Percentiles rank a stretch among this genome's conserved stretches.
Evolutionary conservation across 2,113 vertebrate species (phyloP).

Genomic region (Litocranius walleri): DNA sequence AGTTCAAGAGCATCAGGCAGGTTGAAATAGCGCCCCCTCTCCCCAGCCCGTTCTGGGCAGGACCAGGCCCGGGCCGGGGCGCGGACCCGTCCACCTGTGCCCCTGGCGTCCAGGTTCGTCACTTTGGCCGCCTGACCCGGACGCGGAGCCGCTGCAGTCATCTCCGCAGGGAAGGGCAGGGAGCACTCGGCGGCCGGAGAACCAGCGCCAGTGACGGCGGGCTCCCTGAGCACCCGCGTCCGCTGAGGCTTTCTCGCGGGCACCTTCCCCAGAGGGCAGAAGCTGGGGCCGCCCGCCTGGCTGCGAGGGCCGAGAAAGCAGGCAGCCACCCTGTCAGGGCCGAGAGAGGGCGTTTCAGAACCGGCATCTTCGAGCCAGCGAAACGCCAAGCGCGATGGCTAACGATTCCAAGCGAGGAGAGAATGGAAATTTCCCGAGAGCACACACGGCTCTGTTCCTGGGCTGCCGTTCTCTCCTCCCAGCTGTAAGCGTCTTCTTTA

Average conservation of each 20-base stretch:
- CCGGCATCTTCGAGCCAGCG: neutral
- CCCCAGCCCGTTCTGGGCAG: neutral
- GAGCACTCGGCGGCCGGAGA: rapidly evolving
- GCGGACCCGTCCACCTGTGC: rapidly evolving
- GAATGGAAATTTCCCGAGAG: neutral
- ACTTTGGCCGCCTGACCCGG: rapidly evolving
- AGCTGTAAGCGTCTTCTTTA: too few relatives aligned
- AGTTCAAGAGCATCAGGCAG: rapidly evolving
- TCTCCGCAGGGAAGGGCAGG: neutral
- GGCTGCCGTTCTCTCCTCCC: too few relatives aligned
- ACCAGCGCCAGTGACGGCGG: rapidly evolving
- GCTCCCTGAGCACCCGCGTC: neutral
- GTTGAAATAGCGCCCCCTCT: neutral
- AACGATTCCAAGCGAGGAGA: neutral
- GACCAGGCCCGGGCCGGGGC: neutral
- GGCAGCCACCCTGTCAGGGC: neutral
- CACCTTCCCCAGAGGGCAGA: neutral
- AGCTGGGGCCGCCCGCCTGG: neutral
- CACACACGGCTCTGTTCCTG: rapidly evolving
- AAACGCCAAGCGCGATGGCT: rapidly evolving
- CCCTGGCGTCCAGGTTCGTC: neutral
- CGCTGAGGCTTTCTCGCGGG: rapidly evolving
- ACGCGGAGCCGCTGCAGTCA: rapidly evolving
- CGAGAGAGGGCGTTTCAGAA: neutral
- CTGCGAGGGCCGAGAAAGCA: neutral